Conservation (phyloP, 2,113 vertebrate species). For the Amblyopsis rosae region DNA sequence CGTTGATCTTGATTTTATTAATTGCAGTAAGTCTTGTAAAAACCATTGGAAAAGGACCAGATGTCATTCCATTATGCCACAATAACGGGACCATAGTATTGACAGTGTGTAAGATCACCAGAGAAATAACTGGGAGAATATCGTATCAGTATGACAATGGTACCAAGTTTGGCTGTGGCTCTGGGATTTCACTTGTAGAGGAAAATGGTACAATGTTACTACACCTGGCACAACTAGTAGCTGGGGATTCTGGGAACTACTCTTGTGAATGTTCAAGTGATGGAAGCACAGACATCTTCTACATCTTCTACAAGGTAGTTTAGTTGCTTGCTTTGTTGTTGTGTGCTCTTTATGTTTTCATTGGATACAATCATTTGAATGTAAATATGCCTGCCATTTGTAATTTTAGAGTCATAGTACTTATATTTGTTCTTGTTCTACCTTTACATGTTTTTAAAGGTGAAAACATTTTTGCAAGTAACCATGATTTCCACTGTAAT, state of each 20-base stretch:
- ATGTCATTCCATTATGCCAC: constrained; percentile 3
- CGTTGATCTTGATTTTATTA: neutral
- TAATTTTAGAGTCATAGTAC: no score
- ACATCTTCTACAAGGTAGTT: constrained; percentile 20
- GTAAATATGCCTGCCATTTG: no score
- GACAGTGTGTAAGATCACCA: neutral
- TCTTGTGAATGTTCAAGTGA: rapidly evolving
- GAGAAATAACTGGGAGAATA: constrained; percentile 4
- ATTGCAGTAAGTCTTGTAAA: constrained; percentile 19
- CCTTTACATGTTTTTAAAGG: no score
- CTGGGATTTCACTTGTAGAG: neutral
- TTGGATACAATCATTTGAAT: no score
- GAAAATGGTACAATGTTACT: constrained; percentile 34
- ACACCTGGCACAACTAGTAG: constrained; percentile 8
- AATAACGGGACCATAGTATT: neutral
- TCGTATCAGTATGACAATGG: rapidly evolving
- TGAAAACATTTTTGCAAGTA: no score
- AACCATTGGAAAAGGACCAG: neutral
- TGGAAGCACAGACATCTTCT: rapidly evolving
- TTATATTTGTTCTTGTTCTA: no score
- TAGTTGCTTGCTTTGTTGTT: neutral
- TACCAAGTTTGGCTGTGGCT: constrained; percentile 1
- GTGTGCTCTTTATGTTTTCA: no score
- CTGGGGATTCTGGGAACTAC: constrained; percentile 27
- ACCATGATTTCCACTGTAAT: no score